Conservation (phyloP, 2,113 vertebrate genomes). For the Pantherophis guttatus region DNA sequence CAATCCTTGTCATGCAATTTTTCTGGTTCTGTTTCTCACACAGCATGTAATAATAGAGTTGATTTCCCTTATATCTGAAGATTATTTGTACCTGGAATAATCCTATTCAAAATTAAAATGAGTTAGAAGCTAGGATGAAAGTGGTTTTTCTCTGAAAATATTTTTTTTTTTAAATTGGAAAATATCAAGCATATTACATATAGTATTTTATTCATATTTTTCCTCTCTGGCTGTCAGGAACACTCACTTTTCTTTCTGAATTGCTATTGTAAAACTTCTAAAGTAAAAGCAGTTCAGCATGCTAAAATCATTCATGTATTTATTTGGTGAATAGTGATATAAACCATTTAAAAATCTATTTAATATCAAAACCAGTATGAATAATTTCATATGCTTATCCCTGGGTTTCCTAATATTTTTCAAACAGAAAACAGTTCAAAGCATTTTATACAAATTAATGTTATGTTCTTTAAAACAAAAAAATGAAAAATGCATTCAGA, state of each 20-base stretch:
- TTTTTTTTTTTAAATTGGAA: not conserved
- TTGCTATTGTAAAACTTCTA: not conserved
- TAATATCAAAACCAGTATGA: not conserved
- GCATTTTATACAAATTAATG: not conserved
- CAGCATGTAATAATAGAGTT: not conserved
- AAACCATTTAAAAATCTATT: not conserved
- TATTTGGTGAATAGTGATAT: not conserved
- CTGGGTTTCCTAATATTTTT: not conserved
- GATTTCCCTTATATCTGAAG: not conserved
- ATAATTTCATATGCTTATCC: not conserved
- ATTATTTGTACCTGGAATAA: not conserved
- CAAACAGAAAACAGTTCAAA: not conserved
- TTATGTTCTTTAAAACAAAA: not conserved
- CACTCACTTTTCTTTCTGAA: not conserved
- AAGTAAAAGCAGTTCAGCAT: not conserved
- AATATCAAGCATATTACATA: not conserved
- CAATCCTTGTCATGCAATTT: not conserved
- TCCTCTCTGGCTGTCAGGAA: not conserved
- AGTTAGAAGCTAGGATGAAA: not conserved
- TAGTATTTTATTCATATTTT: not conserved
- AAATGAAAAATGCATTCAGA: not conserved
- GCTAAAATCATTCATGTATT: not conserved
- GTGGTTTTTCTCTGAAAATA: not conserved
- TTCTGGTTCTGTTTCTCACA: not conserved
- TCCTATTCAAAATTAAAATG: not conserved